phyloP scores from a whole-genome alignment of 2,113 vertebrate genomes.

The Gymnocephalus cernua region DNA sequence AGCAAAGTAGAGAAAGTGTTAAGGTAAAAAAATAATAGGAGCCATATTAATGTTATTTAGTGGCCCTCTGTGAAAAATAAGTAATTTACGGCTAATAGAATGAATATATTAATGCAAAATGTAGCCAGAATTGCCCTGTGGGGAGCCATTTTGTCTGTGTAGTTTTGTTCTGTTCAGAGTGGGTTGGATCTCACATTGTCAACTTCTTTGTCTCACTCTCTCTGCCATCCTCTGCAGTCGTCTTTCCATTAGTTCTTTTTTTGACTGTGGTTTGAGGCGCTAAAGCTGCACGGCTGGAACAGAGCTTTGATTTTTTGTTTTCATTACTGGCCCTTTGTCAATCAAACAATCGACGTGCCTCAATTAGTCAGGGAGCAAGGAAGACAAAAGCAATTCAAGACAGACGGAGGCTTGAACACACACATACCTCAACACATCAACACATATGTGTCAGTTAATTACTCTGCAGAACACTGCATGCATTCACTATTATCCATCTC shows the following conservation, averaged over 20 bases:
- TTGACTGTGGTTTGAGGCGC: not conserved
- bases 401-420: not conserved
- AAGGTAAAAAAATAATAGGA: slow-evolving; percentile 13
- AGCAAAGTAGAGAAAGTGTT: not conserved
- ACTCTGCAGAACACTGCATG: not conserved
- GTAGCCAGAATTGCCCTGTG: slow-evolving; percentile 6
- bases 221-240: not conserved
- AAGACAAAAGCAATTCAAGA: not conserved
- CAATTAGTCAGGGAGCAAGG: not conserved
- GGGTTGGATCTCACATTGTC: not conserved
- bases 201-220: not conserved
- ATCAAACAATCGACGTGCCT: not conserved
- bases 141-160: slow-evolving; percentile 24
- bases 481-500: not conserved
- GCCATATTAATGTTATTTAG: not conserved
- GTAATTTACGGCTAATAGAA: slow-evolving; percentile 21
- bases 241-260: not conserved
- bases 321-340: not conserved
- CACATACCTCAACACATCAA: not conserved
- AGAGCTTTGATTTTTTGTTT: not conserved
- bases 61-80: slow-evolving; percentile 28
- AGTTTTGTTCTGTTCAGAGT: slow-evolving; percentile 28
- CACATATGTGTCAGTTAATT: not conserved
- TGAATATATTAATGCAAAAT: slow-evolving; percentile 31
- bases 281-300: not conserved